phyloP scores from a whole-genome alignment of 2,113 vertebrate genomes.

The Opisthocomus hoazin region DNA sequence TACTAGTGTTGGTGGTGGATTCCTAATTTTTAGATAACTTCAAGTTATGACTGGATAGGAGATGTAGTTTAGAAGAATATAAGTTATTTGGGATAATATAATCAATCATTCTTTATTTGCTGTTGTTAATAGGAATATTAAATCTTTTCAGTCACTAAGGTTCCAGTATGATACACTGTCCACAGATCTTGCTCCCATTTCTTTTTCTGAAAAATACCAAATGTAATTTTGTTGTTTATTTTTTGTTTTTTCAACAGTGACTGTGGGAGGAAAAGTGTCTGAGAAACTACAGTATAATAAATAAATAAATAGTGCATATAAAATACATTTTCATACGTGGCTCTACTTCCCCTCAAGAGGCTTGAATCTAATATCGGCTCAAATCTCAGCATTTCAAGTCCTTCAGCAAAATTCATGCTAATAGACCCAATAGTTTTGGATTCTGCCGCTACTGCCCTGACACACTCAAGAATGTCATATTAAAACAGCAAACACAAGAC shows the following conservation, averaged over 20 bases:
- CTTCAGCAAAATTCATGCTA: slow-evolving; percentile 28
- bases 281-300: neutral
- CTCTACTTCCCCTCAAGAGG: neutral
- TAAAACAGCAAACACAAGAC: neutral
- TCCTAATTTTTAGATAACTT: slow-evolving; percentile 9
- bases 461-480: neutral
- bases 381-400: neutral
- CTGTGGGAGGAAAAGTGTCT: neutral
- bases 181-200: neutral
- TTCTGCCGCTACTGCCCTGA: neutral
- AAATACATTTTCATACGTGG: neutral
- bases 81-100: neutral
- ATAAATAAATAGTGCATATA: neutral
- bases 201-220: neutral
- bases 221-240: neutral
- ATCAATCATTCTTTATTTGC: neutral
- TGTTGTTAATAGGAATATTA: neutral
- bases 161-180: neutral
- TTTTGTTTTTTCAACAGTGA: neutral
- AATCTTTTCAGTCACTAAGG: neutral
- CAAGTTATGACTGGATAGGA: neutral
- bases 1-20: neutral
- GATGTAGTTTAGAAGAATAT: neutral
- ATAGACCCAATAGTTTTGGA: neutral
- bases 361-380: slow-evolving; percentile 19